Evolutionary conservation across 2,113 vertebrate genomes (phyloP).

Genomic region (Nanorana parkeri): DNA sequence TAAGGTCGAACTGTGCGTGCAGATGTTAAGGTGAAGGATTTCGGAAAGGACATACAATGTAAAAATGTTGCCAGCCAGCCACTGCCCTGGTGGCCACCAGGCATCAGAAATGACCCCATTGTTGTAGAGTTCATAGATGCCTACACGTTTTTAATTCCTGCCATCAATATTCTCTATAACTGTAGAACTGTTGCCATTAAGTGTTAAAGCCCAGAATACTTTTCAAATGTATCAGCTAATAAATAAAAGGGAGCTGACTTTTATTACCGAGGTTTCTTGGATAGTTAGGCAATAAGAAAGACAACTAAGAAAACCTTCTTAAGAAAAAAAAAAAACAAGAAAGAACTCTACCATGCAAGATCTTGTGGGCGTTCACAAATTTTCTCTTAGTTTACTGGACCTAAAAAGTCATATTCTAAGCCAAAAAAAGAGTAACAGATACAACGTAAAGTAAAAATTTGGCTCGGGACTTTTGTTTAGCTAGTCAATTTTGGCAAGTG

Average conservation of each 20-base stretch:
- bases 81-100: background rate
- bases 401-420: background rate
- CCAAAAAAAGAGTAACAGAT: slow-evolving; percentile 9
- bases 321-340: slow-evolving; percentile 27
- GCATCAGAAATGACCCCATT: too few species aligned
- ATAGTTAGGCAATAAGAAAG: background rate
- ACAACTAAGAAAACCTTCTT: slow-evolving; percentile 11
- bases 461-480: background rate
- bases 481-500: slow-evolving; percentile 27
- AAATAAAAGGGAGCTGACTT: background rate
- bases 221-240: slow-evolving; percentile 35
- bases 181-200: background rate
- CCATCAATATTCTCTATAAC: background rate
- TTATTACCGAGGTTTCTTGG: background rate
- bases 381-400: background rate
- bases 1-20: background rate
- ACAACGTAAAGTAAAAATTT: slow-evolving; percentile 18
- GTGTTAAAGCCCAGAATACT: background rate
- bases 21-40: background rate
- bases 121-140: too few species aligned
- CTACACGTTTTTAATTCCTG: background rate
- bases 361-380: background rate
- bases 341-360: background rate
- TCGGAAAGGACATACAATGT: background rate
- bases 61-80: background rate